Evolutionary conservation across 2,888 invertebrate species (phyloP).

Genomic region (Drosophila paranaensis): DNA sequence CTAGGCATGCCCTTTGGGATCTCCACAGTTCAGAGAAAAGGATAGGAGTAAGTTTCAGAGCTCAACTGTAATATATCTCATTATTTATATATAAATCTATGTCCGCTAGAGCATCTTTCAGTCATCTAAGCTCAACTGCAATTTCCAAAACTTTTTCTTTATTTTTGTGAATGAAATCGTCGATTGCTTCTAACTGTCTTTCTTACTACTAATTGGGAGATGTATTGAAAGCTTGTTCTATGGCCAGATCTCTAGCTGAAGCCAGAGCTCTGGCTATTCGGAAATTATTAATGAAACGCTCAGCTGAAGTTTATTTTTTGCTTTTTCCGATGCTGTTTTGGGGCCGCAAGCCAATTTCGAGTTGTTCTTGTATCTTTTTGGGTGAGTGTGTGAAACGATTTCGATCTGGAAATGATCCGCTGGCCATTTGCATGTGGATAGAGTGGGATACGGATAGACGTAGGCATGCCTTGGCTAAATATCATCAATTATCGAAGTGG

Average conservation of each 20-base stretch:
- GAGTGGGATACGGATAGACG: constrained; percentile 31
- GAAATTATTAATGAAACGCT: constrained; percentile 69
- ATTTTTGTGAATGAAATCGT: constrained; percentile 62
- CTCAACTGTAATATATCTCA: too few species aligned
- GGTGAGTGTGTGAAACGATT: constrained; percentile 69
- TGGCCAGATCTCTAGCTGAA: constrained; percentile 8
- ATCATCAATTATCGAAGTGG: constrained; percentile 71
- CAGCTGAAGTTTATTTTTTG: constrained; percentile 11
- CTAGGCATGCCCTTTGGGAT: too few species aligned
- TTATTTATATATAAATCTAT: too few species aligned
- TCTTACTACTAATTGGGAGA: constrained; percentile 43
- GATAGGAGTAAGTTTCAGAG: too few species aligned
- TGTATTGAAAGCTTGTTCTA: constrained; percentile 35
- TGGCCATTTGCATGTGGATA: constrained; percentile 46
- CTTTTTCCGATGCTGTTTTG: constrained; percentile 22
- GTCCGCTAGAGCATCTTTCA: not conserved
- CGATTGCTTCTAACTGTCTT: constrained; percentile 63
- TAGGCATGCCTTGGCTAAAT: constrained; percentile 48
- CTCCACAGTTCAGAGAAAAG: too few species aligned
- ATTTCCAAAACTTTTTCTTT: not conserved
- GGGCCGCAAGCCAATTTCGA: constrained; percentile 47
- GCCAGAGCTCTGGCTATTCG: constrained; percentile 12
- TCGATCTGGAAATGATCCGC: constrained; percentile 50
- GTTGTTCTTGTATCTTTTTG: constrained; percentile 2
- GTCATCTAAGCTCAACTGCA: not conserved